These are phyloP conservation scores for Hucho hucho DNA, from an alignment of 2,113 vertebrate genomes.

Conservation along the genomic window DNA sequence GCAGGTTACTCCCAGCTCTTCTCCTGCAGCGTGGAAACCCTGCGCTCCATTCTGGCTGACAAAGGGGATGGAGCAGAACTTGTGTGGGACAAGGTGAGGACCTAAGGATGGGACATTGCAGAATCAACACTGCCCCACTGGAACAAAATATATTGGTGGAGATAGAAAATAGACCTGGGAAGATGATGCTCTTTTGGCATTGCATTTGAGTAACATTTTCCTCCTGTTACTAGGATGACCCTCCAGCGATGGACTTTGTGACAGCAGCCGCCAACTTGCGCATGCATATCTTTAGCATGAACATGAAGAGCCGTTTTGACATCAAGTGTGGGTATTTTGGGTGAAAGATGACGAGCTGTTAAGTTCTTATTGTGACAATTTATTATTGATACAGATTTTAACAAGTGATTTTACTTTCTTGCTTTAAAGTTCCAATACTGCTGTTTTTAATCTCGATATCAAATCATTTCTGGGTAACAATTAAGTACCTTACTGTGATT, in stretches of 20 bases:
- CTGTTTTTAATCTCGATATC: no score
- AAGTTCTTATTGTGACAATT: no score
- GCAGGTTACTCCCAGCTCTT: conserved; percentile 87
- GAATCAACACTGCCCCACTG: background rate
- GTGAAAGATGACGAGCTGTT: background rate
- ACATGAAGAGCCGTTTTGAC: conserved; percentile 97
- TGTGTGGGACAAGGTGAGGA: conserved; percentile 94
- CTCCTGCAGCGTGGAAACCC: conserved; percentile 86
- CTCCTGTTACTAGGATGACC: conserved; percentile 81
- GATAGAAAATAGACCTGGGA: no score
- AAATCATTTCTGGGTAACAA: no score
- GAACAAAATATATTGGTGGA: no score
- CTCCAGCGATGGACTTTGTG: conserved; percentile 96
- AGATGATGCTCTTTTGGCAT: background rate
- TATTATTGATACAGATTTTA: no score
- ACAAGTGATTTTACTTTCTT: no score
- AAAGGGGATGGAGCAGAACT: conserved; percentile 90
- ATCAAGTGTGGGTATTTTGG: conserved; percentile 88
- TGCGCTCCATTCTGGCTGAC: conserved; percentile 82
- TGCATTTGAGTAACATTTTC: background rate
- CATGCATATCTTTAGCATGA: conserved; percentile 99
- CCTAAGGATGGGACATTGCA: background rate
- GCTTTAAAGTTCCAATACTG: no score
- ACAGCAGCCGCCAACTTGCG: conserved; percentile 93
- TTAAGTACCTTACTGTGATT: no score